Percentiles rank a stretch among this genome's conserved stretches.
These are phyloP conservation scores for Glyptemys insculpta DNA, from an alignment of 2,797 vertebrate species.

Conservation along the genomic window DNA sequence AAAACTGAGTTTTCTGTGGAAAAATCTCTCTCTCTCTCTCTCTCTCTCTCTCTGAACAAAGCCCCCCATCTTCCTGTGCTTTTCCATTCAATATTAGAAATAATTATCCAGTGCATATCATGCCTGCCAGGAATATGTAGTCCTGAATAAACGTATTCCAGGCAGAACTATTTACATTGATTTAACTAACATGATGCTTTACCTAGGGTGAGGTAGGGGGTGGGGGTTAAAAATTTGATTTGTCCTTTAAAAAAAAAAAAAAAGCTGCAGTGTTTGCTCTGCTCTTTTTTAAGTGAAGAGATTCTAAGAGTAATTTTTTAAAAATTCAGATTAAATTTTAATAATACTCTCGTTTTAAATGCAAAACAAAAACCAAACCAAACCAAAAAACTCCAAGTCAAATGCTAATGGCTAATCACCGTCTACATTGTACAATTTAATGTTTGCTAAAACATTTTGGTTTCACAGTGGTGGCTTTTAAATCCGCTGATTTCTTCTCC, in stretches of 20 bases:
- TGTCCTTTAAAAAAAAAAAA: background rate
- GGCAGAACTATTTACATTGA: background rate
- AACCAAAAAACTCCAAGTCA: accelerated
- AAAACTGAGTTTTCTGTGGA: conserved; percentile 53
- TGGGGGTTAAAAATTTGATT: background rate
- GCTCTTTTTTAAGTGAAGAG: accelerated
- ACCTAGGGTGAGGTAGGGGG: background rate
- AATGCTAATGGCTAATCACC: accelerated
- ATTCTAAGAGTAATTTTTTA: background rate
- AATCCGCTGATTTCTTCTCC: background rate
- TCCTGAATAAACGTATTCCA: background rate
- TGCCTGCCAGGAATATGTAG: background rate
- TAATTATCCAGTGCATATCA: background rate
- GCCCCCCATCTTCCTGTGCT: background rate
- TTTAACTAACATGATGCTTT: accelerated
- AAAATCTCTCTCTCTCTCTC: background rate
- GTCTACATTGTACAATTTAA: accelerated
- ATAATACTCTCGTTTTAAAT: accelerated
- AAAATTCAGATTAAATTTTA: background rate
- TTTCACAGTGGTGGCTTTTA: background rate
- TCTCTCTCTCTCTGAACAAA: background rate
- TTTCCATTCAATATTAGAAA: background rate
- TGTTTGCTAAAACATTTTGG: accelerated
- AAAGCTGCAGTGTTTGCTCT: accelerated
- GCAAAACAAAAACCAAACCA: background rate